phyloP scores from a whole-genome alignment of 2,113 vertebrate genomes.

The Chauna torquata region DNA sequence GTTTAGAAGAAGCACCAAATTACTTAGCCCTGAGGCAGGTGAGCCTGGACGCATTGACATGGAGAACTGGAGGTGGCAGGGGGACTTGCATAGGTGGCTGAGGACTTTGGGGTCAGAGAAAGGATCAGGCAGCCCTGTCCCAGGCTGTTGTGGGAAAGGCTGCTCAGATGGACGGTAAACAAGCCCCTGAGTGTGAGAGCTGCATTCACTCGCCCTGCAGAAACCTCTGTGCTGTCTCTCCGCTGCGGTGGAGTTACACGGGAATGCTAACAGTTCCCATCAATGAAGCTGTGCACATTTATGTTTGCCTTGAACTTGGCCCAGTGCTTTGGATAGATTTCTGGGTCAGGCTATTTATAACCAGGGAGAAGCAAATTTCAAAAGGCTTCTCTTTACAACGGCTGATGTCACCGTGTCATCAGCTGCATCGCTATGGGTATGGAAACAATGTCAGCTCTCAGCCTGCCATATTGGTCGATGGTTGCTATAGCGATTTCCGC shows the following conservation, averaged over 20 bases:
- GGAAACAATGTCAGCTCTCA: not conserved
- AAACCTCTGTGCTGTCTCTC: not conserved
- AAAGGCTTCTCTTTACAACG: not conserved
- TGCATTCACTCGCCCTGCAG: fast-evolving
- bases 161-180: not conserved
- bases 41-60: fast-evolving
- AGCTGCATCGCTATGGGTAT: not conserved
- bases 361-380: not conserved
- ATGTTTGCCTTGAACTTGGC: not conserved
- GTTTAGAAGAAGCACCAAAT: not conserved
- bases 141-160: not conserved
- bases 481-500: not conserved
- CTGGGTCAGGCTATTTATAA: conserved; percentile 45
- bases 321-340: not conserved
- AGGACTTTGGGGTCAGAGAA: not conserved
- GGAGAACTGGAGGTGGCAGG: not conserved
- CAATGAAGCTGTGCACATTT: not conserved
- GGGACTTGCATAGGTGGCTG: not conserved
- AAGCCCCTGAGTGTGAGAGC: not conserved
- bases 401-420: conserved; percentile 17
- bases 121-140: not conserved
- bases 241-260: fast-evolving
- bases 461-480: not conserved
- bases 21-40: not conserved
- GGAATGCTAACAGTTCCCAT: not conserved